Evolutionary conservation across 2,113 vertebrate genomes (phyloP), one percentile per base, ranked within the genome.

Genomic region (Phylloscopus trochilus): DNA sequence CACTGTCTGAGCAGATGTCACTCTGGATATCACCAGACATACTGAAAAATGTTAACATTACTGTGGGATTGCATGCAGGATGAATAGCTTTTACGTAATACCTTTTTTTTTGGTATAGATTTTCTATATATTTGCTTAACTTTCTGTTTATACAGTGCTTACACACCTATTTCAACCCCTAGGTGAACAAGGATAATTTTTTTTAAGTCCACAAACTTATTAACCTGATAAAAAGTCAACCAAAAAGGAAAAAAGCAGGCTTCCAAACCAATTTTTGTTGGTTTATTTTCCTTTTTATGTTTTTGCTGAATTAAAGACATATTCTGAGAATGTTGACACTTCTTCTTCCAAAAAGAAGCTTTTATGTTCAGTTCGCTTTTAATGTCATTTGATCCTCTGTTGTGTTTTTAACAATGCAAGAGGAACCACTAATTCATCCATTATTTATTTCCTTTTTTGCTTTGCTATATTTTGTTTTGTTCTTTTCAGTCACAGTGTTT

Each of bases 361-460:
- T 96, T 95, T 56, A 76, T 94, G 62, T 91, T 74, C 73, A 13
- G 6, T 73, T 91, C 44, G 63, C 47, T 93, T 92, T 87, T 86
- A 80, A 88, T 80, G 87, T 92, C 8, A 80, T 88, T 92, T 94
- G 67, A 95, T 91, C 24, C 17, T 82, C 69, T 78, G 76, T 72
- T 74, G 55, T 62, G 46, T 83, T 95, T 95, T 93, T 91, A 94
- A 88, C 89, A 94, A 83, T 93, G 72, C 43, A 76, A 85, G 64
- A 89, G 30, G 44, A 96, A 66, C 37, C 18, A 91, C 74, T 73
- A 74, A 91, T 87, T 83, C 84, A 95, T 95, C 70, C 52, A 80
- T 94, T 87, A 95, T 97, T 95, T 87, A 94, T 83, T 87, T 95
- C 30, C 33, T 49, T 95, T 95, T 94, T 93, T 82, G 41, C 46